Base-by-base conservation (phyloP, 2,888 invertebrate species). In the Eremobia ochroleuca region DNA sequence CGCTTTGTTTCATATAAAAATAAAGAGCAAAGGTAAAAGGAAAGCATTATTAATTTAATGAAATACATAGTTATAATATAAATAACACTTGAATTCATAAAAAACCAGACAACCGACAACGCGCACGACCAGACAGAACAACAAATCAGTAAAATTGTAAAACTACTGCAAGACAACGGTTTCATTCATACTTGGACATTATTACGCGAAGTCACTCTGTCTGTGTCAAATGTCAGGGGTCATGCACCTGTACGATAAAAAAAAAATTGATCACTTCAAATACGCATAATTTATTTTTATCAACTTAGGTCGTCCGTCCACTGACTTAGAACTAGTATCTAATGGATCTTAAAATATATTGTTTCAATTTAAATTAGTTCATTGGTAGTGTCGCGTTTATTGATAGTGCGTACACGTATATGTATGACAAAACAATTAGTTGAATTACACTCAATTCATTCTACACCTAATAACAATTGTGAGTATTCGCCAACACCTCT, bases 221-320 rank as follows among this genome's bases (percentile, higher is more conserved):
- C 72, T 67, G 85, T 87, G 87, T 90, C 89, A 87, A 91, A 93
- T 92, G 92, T 90, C 92, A 92, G 69, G 87, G 92, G 89, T 91
- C 90, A 87, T 78, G 82, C 82, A 87, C 87, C 86, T 88, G 84
- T 65, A 77, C 76, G 86, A 83, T 85, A 80, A 80, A 80, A 85
- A 40, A 40, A 58, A 61, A 72, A 73, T 69, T 70, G 71, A 79
- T 67, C 66, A 67, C 71, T 69, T 43, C 65, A 73, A 71, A 73
- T 65, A 81, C 49, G 66, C 62, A 25, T 70, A 73, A 61, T 81
- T 81, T 67, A 52, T 69, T 82, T 73, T 71, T 71, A 77, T 82
- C 40, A 49, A 70, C 37, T 80, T 65, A 59, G 25, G 31, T 77
- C 65, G n/a, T 71, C 28, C 8, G 65, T 73, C 34, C 21, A 37